These are phyloP conservation scores for Subanguina moxae DNA, from an alignment of 1,140 invertebrate species.

Conservation along the genomic window DNA sequence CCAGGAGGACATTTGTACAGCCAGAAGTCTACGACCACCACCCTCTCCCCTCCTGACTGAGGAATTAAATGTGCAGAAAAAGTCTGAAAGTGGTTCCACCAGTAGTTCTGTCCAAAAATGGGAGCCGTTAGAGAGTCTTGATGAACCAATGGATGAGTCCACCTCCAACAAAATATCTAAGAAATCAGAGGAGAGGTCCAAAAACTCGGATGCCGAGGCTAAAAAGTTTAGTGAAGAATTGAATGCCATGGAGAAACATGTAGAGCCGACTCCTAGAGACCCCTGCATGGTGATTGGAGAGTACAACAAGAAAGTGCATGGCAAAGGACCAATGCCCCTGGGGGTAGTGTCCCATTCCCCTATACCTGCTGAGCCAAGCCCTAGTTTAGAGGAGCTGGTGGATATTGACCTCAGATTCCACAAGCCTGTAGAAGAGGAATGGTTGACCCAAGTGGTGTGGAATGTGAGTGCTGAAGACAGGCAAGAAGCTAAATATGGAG, in stretches of 20 bases:
- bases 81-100: not conserved
- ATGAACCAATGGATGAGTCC: not conserved
- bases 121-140: not conserved
- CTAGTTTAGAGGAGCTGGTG: no score
- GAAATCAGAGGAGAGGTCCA: not conserved
- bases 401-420: no score
- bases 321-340: no score
- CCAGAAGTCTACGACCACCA: not conserved
- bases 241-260: not conserved
- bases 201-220: not conserved
- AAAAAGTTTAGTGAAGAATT: constrained; percentile 3
- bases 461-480: no score
- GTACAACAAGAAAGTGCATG: not conserved
- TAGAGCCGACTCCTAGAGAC: not conserved
- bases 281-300: not conserved
- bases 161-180: not conserved
- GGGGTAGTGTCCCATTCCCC: no score
- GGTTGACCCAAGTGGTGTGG: no score
- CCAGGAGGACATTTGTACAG: not conserved
- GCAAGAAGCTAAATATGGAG: no score
- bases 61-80: not conserved
- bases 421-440: no score
- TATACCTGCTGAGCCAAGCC: no score
- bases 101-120: not conserved
- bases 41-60: not conserved